Percentiles rank a stretch among this genome's conserved stretches.
Evolutionary conservation across 2,888 invertebrate species (phyloP).

Genomic region (Drosophila meridionalis): DNA sequence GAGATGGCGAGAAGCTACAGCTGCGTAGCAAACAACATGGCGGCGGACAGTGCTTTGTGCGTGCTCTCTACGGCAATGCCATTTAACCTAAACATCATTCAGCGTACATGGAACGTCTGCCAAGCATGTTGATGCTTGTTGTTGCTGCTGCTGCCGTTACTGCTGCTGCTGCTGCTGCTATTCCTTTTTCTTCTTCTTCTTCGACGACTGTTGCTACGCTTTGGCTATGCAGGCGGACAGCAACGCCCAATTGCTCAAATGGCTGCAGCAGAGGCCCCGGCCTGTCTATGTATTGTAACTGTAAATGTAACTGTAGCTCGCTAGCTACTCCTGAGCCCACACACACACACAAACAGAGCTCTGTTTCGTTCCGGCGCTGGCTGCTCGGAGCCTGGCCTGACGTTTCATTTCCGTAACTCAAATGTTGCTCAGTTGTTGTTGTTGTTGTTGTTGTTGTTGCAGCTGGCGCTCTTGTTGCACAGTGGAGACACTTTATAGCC

Average conservation of each 20-base stretch:
- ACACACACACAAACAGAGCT: conserved; percentile 20
- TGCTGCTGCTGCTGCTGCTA: neutral
- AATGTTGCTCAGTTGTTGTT: conserved; percentile 48
- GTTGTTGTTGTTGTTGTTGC: conserved; percentile 21
- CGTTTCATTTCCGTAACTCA: conserved; percentile 82
- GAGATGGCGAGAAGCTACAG: conserved; percentile 29
- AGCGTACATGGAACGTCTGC: conserved; percentile 46
- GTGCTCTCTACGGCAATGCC: conserved; percentile 46
- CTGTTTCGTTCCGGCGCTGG: conserved; percentile 12
- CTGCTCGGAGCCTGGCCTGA: conserved; percentile 51
- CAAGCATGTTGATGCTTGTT: conserved; percentile 28
- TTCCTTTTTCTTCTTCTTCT: conserved; percentile 4
- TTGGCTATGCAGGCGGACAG: conserved; percentile 33
- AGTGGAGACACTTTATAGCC: conserved; percentile 71
- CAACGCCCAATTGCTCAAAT: conserved; percentile 63
- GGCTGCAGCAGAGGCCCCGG: conserved; percentile 48
- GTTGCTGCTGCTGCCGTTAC: neutral
- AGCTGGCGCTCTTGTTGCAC: conserved; percentile 29
- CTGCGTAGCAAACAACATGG: conserved; percentile 45
- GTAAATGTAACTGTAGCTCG: conserved; percentile 25
- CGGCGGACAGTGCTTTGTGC: conserved; percentile 41
- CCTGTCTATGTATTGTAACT: conserved; percentile 12
- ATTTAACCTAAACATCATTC: conserved; percentile 78
- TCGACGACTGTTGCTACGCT: neutral
- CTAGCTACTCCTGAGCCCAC: conserved; percentile 44